Conservation (phyloP, 2,888 invertebrate species). For the Amphipoea lucens region DNA sequence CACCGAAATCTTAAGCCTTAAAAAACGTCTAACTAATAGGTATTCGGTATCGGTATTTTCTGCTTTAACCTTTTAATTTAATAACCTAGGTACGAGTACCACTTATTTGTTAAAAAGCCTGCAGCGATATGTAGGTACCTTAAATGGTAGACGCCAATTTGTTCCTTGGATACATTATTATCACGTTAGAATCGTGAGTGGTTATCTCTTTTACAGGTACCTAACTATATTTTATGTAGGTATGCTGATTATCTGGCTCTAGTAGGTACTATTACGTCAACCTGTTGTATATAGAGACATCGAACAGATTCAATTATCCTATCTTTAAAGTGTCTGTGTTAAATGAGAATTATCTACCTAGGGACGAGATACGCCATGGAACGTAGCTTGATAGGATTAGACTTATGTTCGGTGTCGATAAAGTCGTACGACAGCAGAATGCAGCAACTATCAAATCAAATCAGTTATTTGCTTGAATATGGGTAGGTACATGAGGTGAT, state of each 20-base stretch:
- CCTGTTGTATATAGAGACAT: neutral
- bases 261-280: conserved; percentile 12
- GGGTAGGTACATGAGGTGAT: too few relatives aligned
- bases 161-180: conserved; percentile 52
- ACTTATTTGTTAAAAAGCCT: conserved; percentile 52
- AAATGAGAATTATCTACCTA: neutral
- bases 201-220: conserved; percentile 19
- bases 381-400: neutral
- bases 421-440: too few relatives aligned
- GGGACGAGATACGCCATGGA: neutral
- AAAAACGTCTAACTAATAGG: conserved; percentile 6
- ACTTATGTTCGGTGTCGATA: too few relatives aligned
- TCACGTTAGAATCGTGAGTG: conserved; percentile 63
- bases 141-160: conserved; percentile 58
- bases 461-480: too few relatives aligned
- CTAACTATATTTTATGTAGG: conserved; percentile 19
- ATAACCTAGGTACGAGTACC: conserved; percentile 42
- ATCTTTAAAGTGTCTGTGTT: neutral
- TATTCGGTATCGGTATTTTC: conserved; percentile 29
- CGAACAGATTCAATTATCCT: conserved; percentile 9
- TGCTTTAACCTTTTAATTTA: conserved; percentile 51
- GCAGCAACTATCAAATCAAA: too few relatives aligned
- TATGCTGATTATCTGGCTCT: conserved; percentile 17
- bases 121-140: conserved; percentile 48
- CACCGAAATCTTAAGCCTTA: neutral